Conservation (phyloP, 64 coral and sea anemone genomes). For the Acropora tenuis region DNA sequence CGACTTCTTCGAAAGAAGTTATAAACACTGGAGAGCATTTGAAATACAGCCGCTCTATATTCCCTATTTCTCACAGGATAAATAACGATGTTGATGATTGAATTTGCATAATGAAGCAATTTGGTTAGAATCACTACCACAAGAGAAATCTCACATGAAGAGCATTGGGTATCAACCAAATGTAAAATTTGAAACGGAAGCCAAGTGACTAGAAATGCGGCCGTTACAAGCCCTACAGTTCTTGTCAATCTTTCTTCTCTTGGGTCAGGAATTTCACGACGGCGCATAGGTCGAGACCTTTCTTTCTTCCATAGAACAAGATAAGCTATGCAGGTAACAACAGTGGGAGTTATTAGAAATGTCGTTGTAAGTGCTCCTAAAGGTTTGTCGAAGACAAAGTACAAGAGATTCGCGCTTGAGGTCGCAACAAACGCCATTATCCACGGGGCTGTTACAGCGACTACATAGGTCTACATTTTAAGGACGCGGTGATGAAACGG, state of each 20-base stretch:
- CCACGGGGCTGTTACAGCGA: conserved; percentile 41
- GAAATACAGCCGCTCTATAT: not conserved
- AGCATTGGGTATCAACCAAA: not conserved
- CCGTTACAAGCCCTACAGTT: conserved; percentile 17
- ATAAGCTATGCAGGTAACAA: conserved; percentile 47
- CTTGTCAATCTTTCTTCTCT: conserved; percentile 21
- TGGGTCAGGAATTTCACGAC: not conserved
- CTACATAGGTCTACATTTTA: not conserved
- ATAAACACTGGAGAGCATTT: not conserved
- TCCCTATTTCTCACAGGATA: not conserved
- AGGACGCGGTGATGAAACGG: conserved; percentile 19
- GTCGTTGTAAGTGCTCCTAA: conserved; percentile 17
- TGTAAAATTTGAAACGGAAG: conserved; percentile 45
- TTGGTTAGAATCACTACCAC: not conserved
- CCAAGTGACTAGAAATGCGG: conserved; percentile 30
- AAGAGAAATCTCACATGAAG: not conserved
- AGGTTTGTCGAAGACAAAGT: not conserved
- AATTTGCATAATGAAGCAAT: conserved; percentile 2
- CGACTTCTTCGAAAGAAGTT: too few relatives aligned
- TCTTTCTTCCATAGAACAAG: conserved; percentile 39
- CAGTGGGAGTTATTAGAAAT: conserved; percentile 2
- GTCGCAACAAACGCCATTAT: conserved; percentile 25
- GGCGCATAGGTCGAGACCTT: not conserved
- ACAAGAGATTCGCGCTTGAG: conserved; percentile 3
- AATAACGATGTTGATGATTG: not conserved